Evolutionary conservation across 1,140 invertebrate genomes (phyloP).

Genomic region (Babylonia areolata): DNA sequence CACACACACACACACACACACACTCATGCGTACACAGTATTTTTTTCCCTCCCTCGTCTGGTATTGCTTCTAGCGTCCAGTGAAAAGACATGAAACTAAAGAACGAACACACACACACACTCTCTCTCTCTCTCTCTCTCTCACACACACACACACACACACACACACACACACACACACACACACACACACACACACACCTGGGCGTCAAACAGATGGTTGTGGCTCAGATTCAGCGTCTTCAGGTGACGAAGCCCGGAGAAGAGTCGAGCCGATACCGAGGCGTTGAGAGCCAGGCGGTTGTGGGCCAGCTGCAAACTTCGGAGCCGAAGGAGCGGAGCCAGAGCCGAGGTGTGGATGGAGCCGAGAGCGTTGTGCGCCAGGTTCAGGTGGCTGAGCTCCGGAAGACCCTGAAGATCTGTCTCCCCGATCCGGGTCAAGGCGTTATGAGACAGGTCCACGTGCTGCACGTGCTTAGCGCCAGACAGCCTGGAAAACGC

Average conservation of each 20-base stretch:
- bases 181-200: slow-evolving; percentile 15
- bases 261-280: background rate
- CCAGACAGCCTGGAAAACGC: background rate
- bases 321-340: background rate
- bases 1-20: background rate
- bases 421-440: background rate
- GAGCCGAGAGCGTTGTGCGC: background rate
- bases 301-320: background rate
- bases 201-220: slow-evolving; percentile 1
- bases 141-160: background rate
- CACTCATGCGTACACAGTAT: no score
- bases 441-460: background rate
- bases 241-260: background rate
- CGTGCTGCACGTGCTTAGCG: background rate
- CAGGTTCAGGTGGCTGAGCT: background rate
- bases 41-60: no score
- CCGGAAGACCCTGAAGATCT: background rate
- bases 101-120: background rate
- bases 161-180: background rate
- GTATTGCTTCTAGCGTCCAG: no score
- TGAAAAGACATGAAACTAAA: no score
- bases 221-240: slow-evolving; percentile 22
- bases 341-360: background rate
- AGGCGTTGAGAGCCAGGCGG: slow-evolving; percentile 31
- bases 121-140: background rate